These are phyloP conservation scores for Siniperca obscura DNA, from an alignment of 2,797 vertebrate genomes.

Conservation along the genomic window DNA sequence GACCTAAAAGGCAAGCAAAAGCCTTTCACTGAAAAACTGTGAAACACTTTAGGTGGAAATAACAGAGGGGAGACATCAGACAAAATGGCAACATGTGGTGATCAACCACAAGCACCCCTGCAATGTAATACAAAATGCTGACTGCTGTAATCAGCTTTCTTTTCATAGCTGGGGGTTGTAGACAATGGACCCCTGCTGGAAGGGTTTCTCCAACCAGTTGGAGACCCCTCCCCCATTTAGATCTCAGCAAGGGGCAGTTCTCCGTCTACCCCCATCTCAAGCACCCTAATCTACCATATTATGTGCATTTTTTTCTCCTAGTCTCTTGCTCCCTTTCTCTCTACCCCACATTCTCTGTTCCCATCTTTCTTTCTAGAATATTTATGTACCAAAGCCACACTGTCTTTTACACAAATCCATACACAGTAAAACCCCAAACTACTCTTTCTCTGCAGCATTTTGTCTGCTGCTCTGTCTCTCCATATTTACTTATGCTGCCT, in stretches of 20 bases:
- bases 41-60: conserved; percentile 34
- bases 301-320: conserved; percentile 20
- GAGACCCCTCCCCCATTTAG: conserved; percentile 55
- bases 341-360: neutral
- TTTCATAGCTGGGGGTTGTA: conserved; percentile 45
- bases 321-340: conserved; percentile 21
- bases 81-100: conserved; percentile 48
- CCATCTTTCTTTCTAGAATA: neutral
- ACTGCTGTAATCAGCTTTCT: conserved; percentile 66
- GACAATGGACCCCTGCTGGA: conserved; percentile 65
- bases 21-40: conserved; percentile 38
- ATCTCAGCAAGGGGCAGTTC: conserved; percentile 42
- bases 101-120: conserved; percentile 14
- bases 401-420: neutral
- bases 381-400: neutral
- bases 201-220: conserved; percentile 54
- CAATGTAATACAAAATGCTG: conserved; percentile 27
- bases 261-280: conserved; percentile 17
- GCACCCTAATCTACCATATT: conserved; percentile 49
- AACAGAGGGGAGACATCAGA: conserved; percentile 13
- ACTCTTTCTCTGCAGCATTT: conserved; percentile 10
- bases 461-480: conserved; percentile 7
- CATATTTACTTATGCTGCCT: conserved; percentile 8
- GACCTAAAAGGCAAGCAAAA: conserved; percentile 47
- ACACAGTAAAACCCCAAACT: conserved; percentile 2